A percentile compares a stretch with the other conserved stretches of the same genome.
phyloP scores from a whole-genome alignment of 2,113 vertebrate genomes.

The Mandrillus leucophaeus region DNA sequence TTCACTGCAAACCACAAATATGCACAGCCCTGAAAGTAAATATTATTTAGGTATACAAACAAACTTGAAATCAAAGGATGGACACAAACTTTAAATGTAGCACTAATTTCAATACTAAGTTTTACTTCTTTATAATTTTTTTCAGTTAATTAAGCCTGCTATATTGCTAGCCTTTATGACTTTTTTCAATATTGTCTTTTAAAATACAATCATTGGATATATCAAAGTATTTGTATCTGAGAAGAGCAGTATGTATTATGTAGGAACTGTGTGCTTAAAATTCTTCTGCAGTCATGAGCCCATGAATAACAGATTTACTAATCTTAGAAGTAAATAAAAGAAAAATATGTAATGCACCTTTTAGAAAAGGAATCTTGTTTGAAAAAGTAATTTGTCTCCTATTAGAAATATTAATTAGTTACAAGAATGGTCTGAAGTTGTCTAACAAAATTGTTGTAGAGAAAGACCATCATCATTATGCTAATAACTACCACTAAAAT shows the following conservation, averaged over 20 bases:
- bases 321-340: background rate
- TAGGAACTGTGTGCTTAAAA: background rate
- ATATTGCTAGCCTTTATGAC: slow-evolving; percentile 15
- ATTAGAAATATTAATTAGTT: slow-evolving; percentile 51
- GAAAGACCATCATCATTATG: slow-evolving; percentile 49
- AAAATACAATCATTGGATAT: background rate
- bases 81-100: slow-evolving; percentile 70
- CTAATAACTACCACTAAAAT: slow-evolving; percentile 57
- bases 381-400: slow-evolving; percentile 3
- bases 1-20: slow-evolving; percentile 76
- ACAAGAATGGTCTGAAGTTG: slow-evolving; percentile 25
- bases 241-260: rapidly evolving
- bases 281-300: background rate
- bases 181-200: slow-evolving; percentile 1
- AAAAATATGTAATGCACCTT: background rate
- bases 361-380: background rate
- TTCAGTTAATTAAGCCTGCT: slow-evolving; percentile 47
- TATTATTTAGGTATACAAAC: slow-evolving; percentile 79
- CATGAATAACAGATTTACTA: background rate
- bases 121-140: slow-evolving; percentile 27
- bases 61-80: slow-evolving; percentile 68
- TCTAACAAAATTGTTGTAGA: slow-evolving; percentile 41
- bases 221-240: background rate
- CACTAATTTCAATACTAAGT: background rate
- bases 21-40: slow-evolving; percentile 66